Percentiles rank a stretch among this genome's conserved stretches.
Conservation (phyloP, 2,113 vertebrate genomes). For the Nesogale talazaci region DNA sequence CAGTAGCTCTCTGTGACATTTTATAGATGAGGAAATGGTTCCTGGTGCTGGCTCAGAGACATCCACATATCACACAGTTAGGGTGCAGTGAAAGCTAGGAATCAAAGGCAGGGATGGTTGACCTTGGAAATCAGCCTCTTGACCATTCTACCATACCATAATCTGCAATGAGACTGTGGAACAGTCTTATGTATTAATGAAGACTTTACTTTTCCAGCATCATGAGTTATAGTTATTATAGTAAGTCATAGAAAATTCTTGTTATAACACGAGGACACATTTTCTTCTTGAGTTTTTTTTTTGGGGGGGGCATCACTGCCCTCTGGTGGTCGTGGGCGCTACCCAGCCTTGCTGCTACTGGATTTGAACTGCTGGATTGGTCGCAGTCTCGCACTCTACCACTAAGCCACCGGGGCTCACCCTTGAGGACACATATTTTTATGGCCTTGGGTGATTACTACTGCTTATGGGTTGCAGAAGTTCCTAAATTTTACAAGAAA, state of each 20-base stretch:
- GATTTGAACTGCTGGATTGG: too few species aligned
- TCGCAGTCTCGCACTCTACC: too few species aligned
- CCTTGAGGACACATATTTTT: background rate
- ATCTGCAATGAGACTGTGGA: conserved; percentile 1
- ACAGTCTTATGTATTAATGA: background rate
- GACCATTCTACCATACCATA: background rate
- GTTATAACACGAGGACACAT: background rate
- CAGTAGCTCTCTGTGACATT: conserved; percentile 15
- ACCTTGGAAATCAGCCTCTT: conserved; percentile 24
- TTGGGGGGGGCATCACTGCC: too few species aligned
- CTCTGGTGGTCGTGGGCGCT: too few species aligned
- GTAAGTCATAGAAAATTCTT: background rate
- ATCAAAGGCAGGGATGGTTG: conserved; percentile 27
- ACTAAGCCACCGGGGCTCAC: too few species aligned
- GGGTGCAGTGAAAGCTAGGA: background rate
- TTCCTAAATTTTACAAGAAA: conserved; percentile 18
- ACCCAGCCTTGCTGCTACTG: too few species aligned
- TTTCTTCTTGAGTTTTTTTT: too few species aligned
- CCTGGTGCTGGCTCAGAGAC: background rate
- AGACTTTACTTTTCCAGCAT: conserved; percentile 37
- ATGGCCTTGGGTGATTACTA: conserved; percentile 39
- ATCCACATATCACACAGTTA: conserved; percentile 22
- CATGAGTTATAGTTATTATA: background rate
- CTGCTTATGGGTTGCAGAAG: conserved; percentile 24
- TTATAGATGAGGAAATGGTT: conserved; percentile 40